Percentiles rank a stretch among this genome's conserved stretches.
Conservation (phyloP, 2,888 invertebrate species). For the Leucoptera coffeella region DNA sequence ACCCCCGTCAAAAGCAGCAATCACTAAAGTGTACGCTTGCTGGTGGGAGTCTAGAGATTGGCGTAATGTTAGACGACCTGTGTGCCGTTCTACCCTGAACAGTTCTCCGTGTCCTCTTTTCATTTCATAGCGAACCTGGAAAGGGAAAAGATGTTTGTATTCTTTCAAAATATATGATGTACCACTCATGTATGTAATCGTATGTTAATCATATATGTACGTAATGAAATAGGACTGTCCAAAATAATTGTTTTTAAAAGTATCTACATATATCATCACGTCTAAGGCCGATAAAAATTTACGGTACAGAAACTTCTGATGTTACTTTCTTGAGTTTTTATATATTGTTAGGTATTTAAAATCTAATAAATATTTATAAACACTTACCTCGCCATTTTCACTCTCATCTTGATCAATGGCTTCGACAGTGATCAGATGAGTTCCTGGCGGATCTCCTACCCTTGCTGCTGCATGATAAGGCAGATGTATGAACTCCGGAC, state of each 20-base stretch:
- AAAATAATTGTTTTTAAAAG: too few relatives aligned
- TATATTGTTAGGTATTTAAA: too few relatives aligned
- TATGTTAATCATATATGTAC: too few relatives aligned
- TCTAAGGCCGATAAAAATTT: too few relatives aligned
- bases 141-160: too few relatives aligned
- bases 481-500: conserved; percentile 91
- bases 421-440: conserved; percentile 75
- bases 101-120: conserved; percentile 88
- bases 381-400: conserved; percentile 75
- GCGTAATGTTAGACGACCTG: conserved; percentile 78
- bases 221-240: too few relatives aligned
- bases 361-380: too few relatives aligned
- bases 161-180: too few relatives aligned
- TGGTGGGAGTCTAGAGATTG: conserved; percentile 76
- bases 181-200: too few relatives aligned
- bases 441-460: conserved; percentile 77
- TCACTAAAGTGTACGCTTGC: conserved; percentile 72
- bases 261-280: too few relatives aligned
- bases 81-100: conserved; percentile 80
- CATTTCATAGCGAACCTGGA: conserved; percentile 69
- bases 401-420: conserved; percentile 86
- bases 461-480: conserved; percentile 90
- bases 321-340: too few relatives aligned
- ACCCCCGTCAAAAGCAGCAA: conserved; percentile 88
- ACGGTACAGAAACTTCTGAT: too few relatives aligned